Base-by-base conservation (phyloP, 1,140 invertebrate species). In the Berghia stephanieae region DNA sequence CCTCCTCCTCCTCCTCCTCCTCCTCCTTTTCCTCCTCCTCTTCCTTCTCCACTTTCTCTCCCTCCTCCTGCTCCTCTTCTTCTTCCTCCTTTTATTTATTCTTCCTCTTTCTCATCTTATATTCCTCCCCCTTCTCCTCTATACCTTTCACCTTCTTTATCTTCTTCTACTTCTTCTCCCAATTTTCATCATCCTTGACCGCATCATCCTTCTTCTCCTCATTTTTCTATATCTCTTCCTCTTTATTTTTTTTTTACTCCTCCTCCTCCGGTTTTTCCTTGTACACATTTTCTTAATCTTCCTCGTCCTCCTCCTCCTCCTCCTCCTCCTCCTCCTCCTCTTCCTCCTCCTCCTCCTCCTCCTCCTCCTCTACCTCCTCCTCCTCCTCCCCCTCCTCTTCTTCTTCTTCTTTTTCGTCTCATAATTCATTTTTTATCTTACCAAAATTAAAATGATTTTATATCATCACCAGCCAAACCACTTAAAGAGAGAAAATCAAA, bases 341-440 rank as follows among this genome's bases (percentile, higher is more conserved):
- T 21, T 5, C 34, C 55, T 44, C 38, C 36, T 70, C 68, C 31
- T n/a, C 31, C 36, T 44, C 38, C n/a, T 1, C 31, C 31, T 68
- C 38, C 44, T 40, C 46, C 21, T 70, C 68, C 46, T 31, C 44
- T 44, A 43, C 68, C 46, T 24, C 44, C 42, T 70, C 68, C 46
- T 21, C 31, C 38, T 73, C 70, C 31, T 38, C 46, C 46, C 21
- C 70, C 34, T 49, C 16, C 46, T 52, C 46, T 73, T n/a, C 44
- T 46, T 73, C 70, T 36, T 46, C 46, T 46, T 1, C 46, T 4
- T 31, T n/a, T 18, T 34, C 34, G 2, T 40, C n/a, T n/a, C n/a
- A n/a, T n/a, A n/a, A n/a, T n/a, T n/a, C n/a, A n/a, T n/a, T n/a
- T n/a, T n/a, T n/a, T n/a, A n/a, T n/a, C n/a, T n/a, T n/a, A n/a